Evolutionary conservation across 2,888 invertebrate genomes (phyloP).

Genomic region (Dryocosmus kuriphilus): DNA sequence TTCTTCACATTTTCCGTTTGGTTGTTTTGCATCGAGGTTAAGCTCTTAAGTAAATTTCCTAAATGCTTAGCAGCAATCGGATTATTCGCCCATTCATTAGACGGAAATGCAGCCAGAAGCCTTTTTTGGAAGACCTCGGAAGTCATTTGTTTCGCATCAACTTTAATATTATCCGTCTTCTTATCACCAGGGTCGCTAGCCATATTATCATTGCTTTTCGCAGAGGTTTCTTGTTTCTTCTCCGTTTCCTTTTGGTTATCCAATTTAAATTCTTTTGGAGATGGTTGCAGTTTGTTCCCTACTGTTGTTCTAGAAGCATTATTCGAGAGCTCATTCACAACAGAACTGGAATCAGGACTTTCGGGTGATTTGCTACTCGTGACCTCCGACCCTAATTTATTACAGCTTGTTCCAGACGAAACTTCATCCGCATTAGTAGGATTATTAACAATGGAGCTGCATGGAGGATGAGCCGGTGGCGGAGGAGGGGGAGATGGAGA

Average conservation of each 20-base stretch:
- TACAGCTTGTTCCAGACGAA: constrained; percentile 43
- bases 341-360: constrained; percentile 71
- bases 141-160: constrained; percentile 55
- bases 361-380: constrained; percentile 67
- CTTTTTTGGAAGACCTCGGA: constrained; percentile 65
- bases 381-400: constrained; percentile 56
- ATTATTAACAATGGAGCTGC: constrained; percentile 36
- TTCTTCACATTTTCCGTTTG: constrained; percentile 54
- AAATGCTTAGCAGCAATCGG: constrained; percentile 64
- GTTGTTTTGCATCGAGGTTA: constrained; percentile 60
- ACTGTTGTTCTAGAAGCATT: constrained; percentile 37
- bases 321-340: constrained; percentile 58
- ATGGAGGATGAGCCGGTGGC: constrained; percentile 53
- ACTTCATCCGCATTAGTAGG: constrained; percentile 45
- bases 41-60: constrained; percentile 65
- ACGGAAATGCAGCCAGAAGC: constrained; percentile 65
- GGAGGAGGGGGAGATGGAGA: constrained; percentile 68
- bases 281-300: constrained; percentile 27
- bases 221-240: not conserved
- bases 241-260: not conserved
- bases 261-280: constrained; percentile 8
- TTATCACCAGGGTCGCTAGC: not conserved
- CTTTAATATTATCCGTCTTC: constrained; percentile 32
- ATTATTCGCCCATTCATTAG: constrained; percentile 67
- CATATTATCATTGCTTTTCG: not conserved